phyloP scores from a whole-genome alignment of 2,888 invertebrate species.

The Allophyes oxyacanthae region DNA sequence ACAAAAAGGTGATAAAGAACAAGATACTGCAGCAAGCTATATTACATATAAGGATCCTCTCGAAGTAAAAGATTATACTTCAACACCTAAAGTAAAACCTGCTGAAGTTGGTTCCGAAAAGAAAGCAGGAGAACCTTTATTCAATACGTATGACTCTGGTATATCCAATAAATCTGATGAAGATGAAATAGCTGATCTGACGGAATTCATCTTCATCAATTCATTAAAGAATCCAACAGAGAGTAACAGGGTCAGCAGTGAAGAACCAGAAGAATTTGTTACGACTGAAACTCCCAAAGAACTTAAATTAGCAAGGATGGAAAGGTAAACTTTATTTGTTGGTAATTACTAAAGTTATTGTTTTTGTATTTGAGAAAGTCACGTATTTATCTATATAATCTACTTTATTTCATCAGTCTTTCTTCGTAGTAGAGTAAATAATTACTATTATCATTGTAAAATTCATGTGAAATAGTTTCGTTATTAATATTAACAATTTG shows the following conservation, averaged over 20 bases:
- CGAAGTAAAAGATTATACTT: background rate
- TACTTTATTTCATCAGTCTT: too few relatives aligned
- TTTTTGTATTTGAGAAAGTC: background rate
- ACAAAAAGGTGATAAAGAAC: background rate
- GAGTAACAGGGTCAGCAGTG: slow-evolving; percentile 4
- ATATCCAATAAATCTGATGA: slow-evolving; percentile 1
- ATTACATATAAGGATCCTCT: background rate
- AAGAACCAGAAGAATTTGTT: slow-evolving; percentile 16
- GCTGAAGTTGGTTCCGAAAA: slow-evolving; percentile 1
- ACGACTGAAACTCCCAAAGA: slow-evolving; percentile 32
- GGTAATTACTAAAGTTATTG: background rate
- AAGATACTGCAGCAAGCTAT: background rate
- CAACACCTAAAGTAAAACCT: background rate
- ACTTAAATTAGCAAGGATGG: slow-evolving; percentile 24
- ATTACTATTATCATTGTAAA: too few relatives aligned
- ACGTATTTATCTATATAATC: background rate
- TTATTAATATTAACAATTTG: too few relatives aligned
- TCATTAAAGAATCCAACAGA: slow-evolving; percentile 10
- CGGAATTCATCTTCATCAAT: slow-evolving; percentile 61
- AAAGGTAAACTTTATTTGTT: slow-evolving; percentile 51
- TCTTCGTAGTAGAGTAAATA: too few relatives aligned
- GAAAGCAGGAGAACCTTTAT: background rate
- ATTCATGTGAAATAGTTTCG: too few relatives aligned
- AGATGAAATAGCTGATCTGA: slow-evolving; percentile 30
- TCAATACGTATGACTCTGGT: background rate